A percentile compares a stretch with the other conserved stretches of the same genome.
Conservation (phyloP, 2,888 invertebrate genomes). For the Drosophila picticornis region DNA sequence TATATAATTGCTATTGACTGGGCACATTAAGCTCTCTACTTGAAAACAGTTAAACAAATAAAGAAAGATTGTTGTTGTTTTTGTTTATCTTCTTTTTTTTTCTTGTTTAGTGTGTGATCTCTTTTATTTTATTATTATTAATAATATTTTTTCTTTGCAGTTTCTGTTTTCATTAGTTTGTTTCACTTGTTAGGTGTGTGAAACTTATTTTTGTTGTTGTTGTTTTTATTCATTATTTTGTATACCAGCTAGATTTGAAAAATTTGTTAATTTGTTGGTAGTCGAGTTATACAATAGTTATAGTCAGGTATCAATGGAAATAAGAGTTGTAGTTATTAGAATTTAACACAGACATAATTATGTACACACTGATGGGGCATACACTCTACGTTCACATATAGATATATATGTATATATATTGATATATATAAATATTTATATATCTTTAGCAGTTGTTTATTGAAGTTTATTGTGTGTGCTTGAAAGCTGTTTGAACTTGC, state of each 20-base stretch:
- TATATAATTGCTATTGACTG: constrained; percentile 74
- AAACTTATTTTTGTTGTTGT: constrained; percentile 15
- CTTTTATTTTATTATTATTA: constrained; percentile 13
- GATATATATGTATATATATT: constrained; percentile 7
- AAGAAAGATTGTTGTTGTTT: constrained; percentile 40
- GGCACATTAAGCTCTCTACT: constrained; percentile 79
- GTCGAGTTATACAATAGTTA: constrained; percentile 55
- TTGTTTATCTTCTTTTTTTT: constrained; percentile 34
- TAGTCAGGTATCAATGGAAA: constrained; percentile 79
- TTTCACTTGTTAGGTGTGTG: constrained; percentile 24
- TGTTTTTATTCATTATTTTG: constrained; percentile 9
- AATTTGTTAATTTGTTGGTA: constrained; percentile 72
- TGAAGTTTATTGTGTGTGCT: constrained; percentile 62
- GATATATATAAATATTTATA: background rate
- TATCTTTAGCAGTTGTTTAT: constrained; percentile 40
- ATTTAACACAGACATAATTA: constrained; percentile 63
- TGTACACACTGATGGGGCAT: constrained; percentile 17
- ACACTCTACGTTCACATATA: constrained; percentile 11
- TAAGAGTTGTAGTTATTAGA: constrained; percentile 56
- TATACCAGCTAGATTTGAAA: constrained; percentile 54
- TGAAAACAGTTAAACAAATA: constrained; percentile 64
- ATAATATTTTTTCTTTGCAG: background rate
- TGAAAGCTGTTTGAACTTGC: constrained; percentile 25
- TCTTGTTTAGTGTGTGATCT: constrained; percentile 17
- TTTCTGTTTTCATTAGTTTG: constrained; percentile 19